Percentiles rank a stretch among this genome's conserved stretches.
Evolutionary conservation across 2,888 invertebrate species (phyloP).

Genomic region (Drosophila affinis): DNA sequence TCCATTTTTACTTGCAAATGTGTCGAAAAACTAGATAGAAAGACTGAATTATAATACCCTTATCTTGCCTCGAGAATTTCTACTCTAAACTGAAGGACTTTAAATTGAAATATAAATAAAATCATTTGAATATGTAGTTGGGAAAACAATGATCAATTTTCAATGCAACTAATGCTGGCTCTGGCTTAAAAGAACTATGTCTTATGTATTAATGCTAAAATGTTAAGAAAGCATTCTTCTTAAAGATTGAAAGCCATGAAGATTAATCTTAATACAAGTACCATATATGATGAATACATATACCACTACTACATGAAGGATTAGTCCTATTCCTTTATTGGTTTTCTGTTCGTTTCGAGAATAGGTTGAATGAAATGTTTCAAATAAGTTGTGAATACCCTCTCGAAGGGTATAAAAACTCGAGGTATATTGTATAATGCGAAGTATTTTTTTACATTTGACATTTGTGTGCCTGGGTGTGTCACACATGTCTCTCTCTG

Average conservation of each 20-base stretch:
- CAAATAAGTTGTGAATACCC: constrained; percentile 2
- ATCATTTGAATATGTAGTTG: background rate
- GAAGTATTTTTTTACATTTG: constrained; percentile 55
- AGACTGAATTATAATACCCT: constrained; percentile 18
- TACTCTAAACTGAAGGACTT: background rate
- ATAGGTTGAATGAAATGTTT: constrained; percentile 3
- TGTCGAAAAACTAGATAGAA: constrained; percentile 35
- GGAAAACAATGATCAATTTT: no score
- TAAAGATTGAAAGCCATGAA: background rate
- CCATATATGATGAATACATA: constrained; percentile 8
- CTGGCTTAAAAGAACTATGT: no score
- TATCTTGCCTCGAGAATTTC: background rate
- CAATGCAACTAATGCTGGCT: no score
- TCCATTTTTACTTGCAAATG: constrained; percentile 48
- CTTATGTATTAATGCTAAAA: no score
- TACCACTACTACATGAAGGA: constrained; percentile 9
- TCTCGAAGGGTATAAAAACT: constrained; percentile 25
- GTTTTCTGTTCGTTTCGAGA: no score
- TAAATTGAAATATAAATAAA: no score
- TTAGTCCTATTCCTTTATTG: background rate
- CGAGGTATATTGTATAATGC: constrained; percentile 25
- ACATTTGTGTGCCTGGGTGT: constrained; percentile 60
- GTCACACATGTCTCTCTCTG: constrained; percentile 57
- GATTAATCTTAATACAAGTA: background rate
- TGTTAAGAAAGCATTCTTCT: background rate